These are phyloP conservation scores for Brenthis daphne DNA, from an alignment of 2,888 invertebrate species.

Conservation along the genomic window DNA sequence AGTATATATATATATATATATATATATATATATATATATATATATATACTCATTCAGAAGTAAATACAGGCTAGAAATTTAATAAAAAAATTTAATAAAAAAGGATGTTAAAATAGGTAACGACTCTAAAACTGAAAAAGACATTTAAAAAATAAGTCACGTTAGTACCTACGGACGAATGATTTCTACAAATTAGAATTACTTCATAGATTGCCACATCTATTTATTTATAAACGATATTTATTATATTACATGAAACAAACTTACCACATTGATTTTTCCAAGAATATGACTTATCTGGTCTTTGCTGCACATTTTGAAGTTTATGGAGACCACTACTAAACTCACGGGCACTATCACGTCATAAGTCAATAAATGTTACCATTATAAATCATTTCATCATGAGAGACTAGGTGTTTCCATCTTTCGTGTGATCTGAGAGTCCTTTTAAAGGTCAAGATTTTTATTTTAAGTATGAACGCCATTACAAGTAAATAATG, in stretches of 20 bases:
- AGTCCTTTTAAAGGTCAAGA: conserved; percentile 47
- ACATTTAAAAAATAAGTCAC: too few relatives aligned
- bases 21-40: too few relatives aligned
- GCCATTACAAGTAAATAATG: too few relatives aligned
- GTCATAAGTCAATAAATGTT: conserved; percentile 44
- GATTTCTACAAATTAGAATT: too few relatives aligned
- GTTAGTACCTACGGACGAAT: too few relatives aligned
- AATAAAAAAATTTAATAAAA: too few relatives aligned
- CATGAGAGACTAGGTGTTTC: not conserved
- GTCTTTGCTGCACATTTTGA: conserved; percentile 85
- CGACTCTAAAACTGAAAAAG: too few relatives aligned
- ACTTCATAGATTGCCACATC: not conserved
- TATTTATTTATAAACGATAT: not conserved
- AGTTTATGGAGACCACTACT: conserved; percentile 41
- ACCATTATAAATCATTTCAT: conserved; percentile 19
- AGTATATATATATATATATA: too few relatives aligned
- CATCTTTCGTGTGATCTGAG: conserved; percentile 18
- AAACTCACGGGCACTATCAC: conserved; percentile 57
- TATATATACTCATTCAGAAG: too few relatives aligned
- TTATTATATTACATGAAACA: not conserved
- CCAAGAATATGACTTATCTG: conserved; percentile 87
- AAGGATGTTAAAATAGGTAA: too few relatives aligned
- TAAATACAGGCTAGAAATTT: too few relatives aligned
- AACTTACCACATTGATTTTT: conserved; percentile 88
- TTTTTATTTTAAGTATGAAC: conserved; percentile 19